Evolutionary conservation across 2,113 vertebrate species (phyloP).

Genomic region (Actinemys pallida): DNA sequence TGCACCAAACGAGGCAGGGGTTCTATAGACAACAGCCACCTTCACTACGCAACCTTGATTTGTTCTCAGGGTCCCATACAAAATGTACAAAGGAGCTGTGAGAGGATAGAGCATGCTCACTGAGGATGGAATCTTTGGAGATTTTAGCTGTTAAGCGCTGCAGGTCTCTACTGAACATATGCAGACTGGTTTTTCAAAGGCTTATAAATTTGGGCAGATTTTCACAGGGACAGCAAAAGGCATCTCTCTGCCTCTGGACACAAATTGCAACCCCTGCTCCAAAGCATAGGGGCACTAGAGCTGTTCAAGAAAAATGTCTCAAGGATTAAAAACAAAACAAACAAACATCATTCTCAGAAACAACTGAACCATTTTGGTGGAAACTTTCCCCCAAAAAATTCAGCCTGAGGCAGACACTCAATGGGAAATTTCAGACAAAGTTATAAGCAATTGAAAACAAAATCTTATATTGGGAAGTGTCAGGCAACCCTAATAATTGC

Average conservation of each 20-base stretch:
- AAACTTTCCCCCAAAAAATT: not conserved
- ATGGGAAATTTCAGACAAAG: slow-evolving; percentile 14
- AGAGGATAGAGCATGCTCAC: not conserved
- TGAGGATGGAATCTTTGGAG: not conserved
- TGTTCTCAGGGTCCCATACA: not conserved
- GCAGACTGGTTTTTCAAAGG: not conserved
- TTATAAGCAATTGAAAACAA: not conserved
- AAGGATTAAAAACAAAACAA: not conserved
- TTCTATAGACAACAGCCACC: not conserved
- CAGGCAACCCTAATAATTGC: not conserved
- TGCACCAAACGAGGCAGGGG: not conserved
- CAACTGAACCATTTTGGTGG: not conserved
- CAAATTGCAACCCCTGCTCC: not conserved
- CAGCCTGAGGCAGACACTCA: not conserved
- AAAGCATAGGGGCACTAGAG: not conserved
- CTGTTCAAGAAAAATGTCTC: slow-evolving; percentile 13
- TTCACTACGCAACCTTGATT: not conserved
- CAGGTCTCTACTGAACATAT: not conserved
- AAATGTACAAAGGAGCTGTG: not conserved
- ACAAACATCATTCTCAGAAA: not conserved
- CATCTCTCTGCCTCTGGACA: too few species aligned
- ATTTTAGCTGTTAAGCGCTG: not conserved
- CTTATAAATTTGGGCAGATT: not conserved
- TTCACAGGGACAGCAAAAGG: not conserved
- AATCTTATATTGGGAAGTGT: not conserved